Percentiles rank a stretch among this genome's conserved stretches.
These are phyloP conservation scores for Gryllus bimaculatus DNA, from an alignment of 1,140 invertebrate species.

Conservation along the genomic window DNA sequence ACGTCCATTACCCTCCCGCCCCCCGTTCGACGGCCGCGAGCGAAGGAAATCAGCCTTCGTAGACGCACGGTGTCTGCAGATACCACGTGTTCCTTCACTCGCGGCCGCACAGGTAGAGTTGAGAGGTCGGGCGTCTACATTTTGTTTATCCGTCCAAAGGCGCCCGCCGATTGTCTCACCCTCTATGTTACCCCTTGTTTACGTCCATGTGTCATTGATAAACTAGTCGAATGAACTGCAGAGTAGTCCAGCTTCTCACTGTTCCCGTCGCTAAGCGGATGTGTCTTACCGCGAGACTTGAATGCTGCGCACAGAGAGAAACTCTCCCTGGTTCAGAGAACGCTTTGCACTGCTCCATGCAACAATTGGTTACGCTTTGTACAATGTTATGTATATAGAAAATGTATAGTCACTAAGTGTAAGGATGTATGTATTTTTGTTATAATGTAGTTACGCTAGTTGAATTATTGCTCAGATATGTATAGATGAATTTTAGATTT, in stretches of 20 bases:
- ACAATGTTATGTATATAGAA: neutral
- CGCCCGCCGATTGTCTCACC: too few species aligned
- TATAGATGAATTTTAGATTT: neutral
- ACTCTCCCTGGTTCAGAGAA: too few species aligned
- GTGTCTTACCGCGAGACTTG: too few species aligned
- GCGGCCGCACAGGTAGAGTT: too few species aligned
- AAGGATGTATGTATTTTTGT: neutral
- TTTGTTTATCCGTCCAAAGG: neutral
- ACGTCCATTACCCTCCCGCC: too few species aligned
- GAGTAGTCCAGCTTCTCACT: neutral
- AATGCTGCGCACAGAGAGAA: too few species aligned
- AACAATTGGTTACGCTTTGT: neutral
- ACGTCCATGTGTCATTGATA: neutral
- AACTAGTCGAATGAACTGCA: neutral
- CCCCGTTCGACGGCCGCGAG: too few species aligned
- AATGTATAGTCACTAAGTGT: neutral
- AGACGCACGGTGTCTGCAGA: too few species aligned
- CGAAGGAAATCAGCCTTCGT: too few species aligned
- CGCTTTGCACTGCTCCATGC: neutral
- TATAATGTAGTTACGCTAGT: neutral
- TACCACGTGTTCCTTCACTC: too few species aligned
- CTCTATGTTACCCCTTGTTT: neutral
- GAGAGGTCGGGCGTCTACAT: too few species aligned
- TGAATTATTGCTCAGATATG: constrained; percentile 1
- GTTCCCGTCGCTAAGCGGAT: neutral